Evolutionary conservation across 1,140 invertebrate genomes (phyloP), one percentile per base, ranked within the genome.

Genomic region (Platyscapa corneri): DNA sequence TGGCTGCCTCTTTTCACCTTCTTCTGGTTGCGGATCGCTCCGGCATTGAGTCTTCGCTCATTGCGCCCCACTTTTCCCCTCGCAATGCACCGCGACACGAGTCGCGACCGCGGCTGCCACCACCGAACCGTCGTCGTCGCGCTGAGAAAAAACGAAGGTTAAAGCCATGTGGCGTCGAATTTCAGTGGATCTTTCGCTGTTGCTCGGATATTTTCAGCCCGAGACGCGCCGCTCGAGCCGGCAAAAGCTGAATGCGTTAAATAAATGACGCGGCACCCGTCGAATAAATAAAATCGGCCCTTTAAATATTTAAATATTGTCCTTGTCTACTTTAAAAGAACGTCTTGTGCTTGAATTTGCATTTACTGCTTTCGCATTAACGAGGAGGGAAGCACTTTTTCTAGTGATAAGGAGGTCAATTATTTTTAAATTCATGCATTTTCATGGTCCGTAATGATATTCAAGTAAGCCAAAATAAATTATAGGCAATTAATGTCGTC

Each of bases 281-380:
- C 30, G 16, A 27, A n/a, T 67, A 32, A 30, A 67, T 67, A 67
- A 67, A 67, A 67, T 67, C 64, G 32, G 30, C 64, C 30, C n/a
- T 34, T 32, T 10, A 14, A 67, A 34, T 34, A 67, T 67, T 67
- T 34, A 67, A 67, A 67, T 67, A 67, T 20, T 67, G 64, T 67
- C 64, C 64, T 67, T 30, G 23, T n/a, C 56, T 74, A 65, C 77
- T 79, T 65, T 67, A 67, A 67, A 67, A 67, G 70, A 37, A 74
- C 37, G 70, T 16, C 70, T 74, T 34, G 32, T 20, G 64, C 27
- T 60, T 60, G 2, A 32, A 67, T 67, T 67, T 67, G 30, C 30
- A 67, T 67, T 67, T 34, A 67, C 30, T 1, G 30, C 7, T 10
- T 67, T 67, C 14, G 32, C 64, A 67, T 67, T 20, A 34, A 34